phyloP scores from a whole-genome alignment of 1,140 invertebrate species.

The Spodoptera frugiperda region DNA sequence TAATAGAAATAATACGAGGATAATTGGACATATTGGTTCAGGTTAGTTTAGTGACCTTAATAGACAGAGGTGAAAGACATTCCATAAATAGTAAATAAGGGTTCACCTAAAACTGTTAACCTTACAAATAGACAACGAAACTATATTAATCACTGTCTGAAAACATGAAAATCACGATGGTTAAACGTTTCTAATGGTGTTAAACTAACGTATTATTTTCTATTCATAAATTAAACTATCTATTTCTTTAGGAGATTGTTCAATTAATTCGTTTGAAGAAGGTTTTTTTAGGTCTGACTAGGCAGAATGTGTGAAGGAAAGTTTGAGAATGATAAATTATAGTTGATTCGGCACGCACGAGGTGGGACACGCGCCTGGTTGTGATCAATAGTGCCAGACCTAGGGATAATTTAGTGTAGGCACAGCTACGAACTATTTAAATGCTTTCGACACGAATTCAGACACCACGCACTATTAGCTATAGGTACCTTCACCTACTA shows the following conservation, averaged over 20 bases:
- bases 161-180: not conserved
- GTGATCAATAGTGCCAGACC: constrained; percentile 16
- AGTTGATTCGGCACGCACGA: constrained; percentile 22
- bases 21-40: not conserved
- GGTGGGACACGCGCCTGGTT: constrained; percentile 31
- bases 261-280: not conserved
- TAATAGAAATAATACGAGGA: not conserved
- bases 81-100: not conserved
- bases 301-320: not conserved
- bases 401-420: not conserved
- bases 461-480: not conserved
- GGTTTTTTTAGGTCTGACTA: not conserved
- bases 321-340: constrained; percentile 31
- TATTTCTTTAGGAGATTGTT: no score
- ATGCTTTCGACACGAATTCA: not conserved
- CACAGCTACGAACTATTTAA: not conserved
- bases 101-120: not conserved
- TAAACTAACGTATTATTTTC: no score
- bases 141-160: not conserved
- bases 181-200: no score
- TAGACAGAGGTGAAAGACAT: constrained; percentile 9
- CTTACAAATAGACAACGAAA: no score
- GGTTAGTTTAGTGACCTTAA: constrained; percentile 9
- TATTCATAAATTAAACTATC: no score
- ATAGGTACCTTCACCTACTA: no score